Evolutionary conservation across 2,888 invertebrate genomes (phyloP).

Genomic region (Osedax frankpressi): DNA sequence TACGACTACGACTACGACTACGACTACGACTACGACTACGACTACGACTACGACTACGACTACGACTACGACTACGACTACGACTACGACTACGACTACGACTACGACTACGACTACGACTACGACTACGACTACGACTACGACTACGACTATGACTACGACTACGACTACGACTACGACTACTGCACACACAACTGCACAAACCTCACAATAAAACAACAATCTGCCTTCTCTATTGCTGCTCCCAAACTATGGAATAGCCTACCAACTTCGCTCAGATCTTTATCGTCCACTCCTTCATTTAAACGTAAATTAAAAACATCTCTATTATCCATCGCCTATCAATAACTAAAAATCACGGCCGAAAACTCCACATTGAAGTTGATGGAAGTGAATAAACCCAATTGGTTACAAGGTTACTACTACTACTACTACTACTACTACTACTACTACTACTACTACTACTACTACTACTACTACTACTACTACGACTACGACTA

Average conservation of each 20-base stretch:
- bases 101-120: slow-evolving; percentile 4
- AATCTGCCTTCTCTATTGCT: too few species aligned
- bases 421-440: slow-evolving; percentile 9
- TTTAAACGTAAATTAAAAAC: too few species aligned
- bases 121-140: slow-evolving; percentile 5
- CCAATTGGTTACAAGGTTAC: too few species aligned
- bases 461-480: slow-evolving; percentile 11
- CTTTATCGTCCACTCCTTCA: too few species aligned
- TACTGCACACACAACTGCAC: slow-evolving; percentile 2
- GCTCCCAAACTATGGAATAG: too few species aligned
- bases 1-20: slow-evolving; percentile 5
- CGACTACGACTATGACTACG: slow-evolving; percentile 2
- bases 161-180: slow-evolving; percentile 4
- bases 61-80: slow-evolving; percentile 3
- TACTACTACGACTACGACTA: slow-evolving; percentile 6
- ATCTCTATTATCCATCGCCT: neutral
- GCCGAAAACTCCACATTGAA: too few species aligned
- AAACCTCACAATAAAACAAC: too few species aligned
- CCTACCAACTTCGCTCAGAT: too few species aligned
- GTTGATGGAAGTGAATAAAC: too few species aligned
- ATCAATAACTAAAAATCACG: too few species aligned
- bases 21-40: slow-evolving; percentile 5
- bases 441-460: slow-evolving; percentile 10
- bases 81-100: slow-evolving; percentile 1
- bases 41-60: slow-evolving; percentile 4